These are phyloP conservation scores for Pantherophis alleghaniensis DNA, from an alignment of 2,797 vertebrate species.

Conservation along the genomic window DNA sequence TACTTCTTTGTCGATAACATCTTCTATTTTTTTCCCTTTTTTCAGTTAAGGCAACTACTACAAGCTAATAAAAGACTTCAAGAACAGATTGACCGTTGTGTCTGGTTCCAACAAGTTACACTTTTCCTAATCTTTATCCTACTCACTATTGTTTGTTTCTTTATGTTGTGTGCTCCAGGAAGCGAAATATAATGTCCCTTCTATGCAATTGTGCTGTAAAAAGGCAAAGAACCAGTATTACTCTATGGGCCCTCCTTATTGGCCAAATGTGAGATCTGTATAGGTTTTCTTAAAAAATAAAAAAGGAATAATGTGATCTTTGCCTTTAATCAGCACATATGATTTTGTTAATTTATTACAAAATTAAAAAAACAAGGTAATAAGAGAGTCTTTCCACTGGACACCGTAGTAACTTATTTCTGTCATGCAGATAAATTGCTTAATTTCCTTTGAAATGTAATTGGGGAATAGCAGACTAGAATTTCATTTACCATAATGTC, in stretches of 20 bases:
- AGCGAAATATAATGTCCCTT: constrained; percentile 35
- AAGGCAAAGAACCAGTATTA: constrained; percentile 32
- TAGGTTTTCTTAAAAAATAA: constrained; percentile 43
- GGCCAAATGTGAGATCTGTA: constrained; percentile 38
- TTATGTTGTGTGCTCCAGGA: constrained; percentile 64
- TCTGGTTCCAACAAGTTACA: constrained; percentile 89
- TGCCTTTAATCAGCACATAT: constrained; percentile 26
- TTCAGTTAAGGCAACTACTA: constrained; percentile 81
- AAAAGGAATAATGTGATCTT: background rate
- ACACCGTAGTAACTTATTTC: constrained; percentile 51
- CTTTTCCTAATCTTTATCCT: constrained; percentile 77
- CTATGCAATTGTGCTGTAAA: background rate
- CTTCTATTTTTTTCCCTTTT: constrained; percentile 26
- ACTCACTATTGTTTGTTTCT: constrained; percentile 77
- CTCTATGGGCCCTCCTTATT: constrained; percentile 20
- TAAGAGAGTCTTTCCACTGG: constrained; percentile 44
- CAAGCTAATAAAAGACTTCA: constrained; percentile 80
- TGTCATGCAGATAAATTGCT: constrained; percentile 39
- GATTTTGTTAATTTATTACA: constrained; percentile 20
- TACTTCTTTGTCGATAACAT: background rate
- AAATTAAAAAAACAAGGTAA: constrained; percentile 17
- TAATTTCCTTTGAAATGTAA: constrained; percentile 48
- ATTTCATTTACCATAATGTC: constrained; percentile 52
- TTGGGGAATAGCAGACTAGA: constrained; percentile 22
- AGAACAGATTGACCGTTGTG: constrained; percentile 82